Evolutionary conservation across 2,888 invertebrate genomes (phyloP), one percentile per base, ranked within the genome.

Genomic region (Drosophila macrospina): DNA sequence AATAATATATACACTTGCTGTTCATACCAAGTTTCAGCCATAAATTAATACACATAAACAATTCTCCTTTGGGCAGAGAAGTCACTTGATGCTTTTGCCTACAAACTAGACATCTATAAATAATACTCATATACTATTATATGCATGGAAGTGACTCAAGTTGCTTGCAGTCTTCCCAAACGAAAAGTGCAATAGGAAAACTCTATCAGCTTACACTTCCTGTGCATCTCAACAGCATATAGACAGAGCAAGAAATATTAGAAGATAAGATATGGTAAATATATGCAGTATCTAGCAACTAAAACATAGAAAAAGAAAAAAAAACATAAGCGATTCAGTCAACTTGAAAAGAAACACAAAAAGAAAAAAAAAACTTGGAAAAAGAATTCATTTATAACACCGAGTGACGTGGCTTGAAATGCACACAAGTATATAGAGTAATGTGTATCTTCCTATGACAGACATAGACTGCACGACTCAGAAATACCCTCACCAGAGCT

Each of bases 141-240:
- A 8, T 37, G 7, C 8, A 28, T 15, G 16, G 4, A 32, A n/a
- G 7, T 32, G 32, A 20, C 15, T 47, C 47, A 32, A 20, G 47
- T 48, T 45, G 15, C 45, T 8, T 15, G 11, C 30, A 45, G 26
- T 1, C 34, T 34, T 15, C 15, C 10, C 11, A 45, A 11, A 5
- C n/a, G 16, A 39, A 28, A 16, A 20, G 20, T 41, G 52, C 30
- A 20, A 30, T 28, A 24, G 42, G 24, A 54, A 54, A 42, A 32
- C 54, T 42, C 42, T n/a, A 34, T 54, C 42, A 34, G 11, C 13
- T 54, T 42, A 34, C 54, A 42, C 42, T 54, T 54, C 32, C 54
- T 54, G 42, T 42, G 42, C 6, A 54, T 37, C 51, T 16, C 39
- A 36, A 26, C 3, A 15, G 26, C 13, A 50, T n/a, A 28, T 5